phyloP scores from a whole-genome alignment of 1,140 invertebrate species.

The Akabosia matsudoensis region DNA sequence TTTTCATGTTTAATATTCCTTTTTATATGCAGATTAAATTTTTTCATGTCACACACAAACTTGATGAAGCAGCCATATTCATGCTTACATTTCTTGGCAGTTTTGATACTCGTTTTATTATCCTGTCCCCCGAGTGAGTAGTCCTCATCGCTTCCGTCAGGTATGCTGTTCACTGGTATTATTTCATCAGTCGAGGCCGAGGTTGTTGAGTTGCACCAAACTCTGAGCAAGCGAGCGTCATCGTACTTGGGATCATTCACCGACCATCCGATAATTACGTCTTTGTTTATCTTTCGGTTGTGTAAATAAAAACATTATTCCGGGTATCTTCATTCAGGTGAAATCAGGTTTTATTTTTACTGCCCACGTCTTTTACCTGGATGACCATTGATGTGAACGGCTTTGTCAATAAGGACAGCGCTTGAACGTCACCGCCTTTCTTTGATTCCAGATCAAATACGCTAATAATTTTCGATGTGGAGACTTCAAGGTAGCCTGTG shows the following conservation, averaged over 20 bases:
- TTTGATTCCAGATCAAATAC: slow-evolving; percentile 47
- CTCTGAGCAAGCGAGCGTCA: slow-evolving; percentile 48
- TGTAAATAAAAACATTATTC: background rate
- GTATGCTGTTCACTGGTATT: background rate
- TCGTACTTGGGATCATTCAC: slow-evolving; percentile 47
- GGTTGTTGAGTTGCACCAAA: slow-evolving; percentile 42
- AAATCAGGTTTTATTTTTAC: background rate
- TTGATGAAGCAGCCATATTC: too few species aligned
- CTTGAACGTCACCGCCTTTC: slow-evolving; percentile 52
- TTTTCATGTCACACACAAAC: background rate
- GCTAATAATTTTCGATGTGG: slow-evolving; percentile 51
- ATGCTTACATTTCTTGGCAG: slow-evolving; percentile 25
- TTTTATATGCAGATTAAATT: slow-evolving; percentile 8
- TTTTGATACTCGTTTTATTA: slow-evolving; percentile 7
- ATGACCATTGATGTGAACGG: slow-evolving; percentile 56
- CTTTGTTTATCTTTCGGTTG: slow-evolving; percentile 51
- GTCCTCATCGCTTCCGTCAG: background rate
- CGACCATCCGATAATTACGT: slow-evolving; percentile 51
- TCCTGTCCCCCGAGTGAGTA: background rate
- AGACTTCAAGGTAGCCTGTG: slow-evolving; percentile 53
- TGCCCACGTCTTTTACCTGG: slow-evolving; percentile 49
- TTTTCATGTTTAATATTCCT: background rate
- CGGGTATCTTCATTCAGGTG: background rate
- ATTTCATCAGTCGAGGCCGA: background rate
- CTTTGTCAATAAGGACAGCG: slow-evolving; percentile 56